Evolutionary conservation across 2,888 invertebrate species (phyloP).

Genomic region (Melinaea marsaeus): DNA sequence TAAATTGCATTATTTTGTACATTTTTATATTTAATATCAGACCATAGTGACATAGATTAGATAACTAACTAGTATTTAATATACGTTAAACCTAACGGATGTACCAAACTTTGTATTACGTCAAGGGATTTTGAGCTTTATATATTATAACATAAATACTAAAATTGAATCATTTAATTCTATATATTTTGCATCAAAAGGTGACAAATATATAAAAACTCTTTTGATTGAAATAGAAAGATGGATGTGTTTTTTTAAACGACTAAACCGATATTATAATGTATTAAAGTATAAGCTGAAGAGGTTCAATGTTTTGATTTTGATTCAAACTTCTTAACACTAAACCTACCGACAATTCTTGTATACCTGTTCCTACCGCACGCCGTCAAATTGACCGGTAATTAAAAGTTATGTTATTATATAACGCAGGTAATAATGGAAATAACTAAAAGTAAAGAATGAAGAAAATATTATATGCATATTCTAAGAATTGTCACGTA

Average conservation of each 20-base stretch:
- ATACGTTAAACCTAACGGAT: neutral
- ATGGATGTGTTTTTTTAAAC: slow-evolving; percentile 40
- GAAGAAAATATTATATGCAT: no score
- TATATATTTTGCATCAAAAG: slow-evolving; percentile 25
- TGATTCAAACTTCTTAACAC: no score
- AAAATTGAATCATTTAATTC: neutral
- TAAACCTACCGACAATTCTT: no score
- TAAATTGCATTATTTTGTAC: no score
- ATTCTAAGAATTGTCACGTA: no score
- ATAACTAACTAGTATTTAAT: neutral
- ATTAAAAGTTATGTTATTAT: no score
- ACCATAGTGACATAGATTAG: neutral
- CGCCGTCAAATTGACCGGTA: no score
- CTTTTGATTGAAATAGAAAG: slow-evolving; percentile 39
- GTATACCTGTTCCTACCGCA: no score
- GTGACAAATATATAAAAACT: slow-evolving; percentile 41
- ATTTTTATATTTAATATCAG: no score
- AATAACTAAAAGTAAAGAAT: no score
- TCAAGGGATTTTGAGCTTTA: neutral
- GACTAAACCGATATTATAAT: slow-evolving; percentile 38
- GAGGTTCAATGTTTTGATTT: slow-evolving; percentile 12
- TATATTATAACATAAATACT: neutral
- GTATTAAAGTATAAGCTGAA: slow-evolving; percentile 17
- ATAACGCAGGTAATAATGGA: no score
- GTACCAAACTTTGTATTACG: neutral